These are phyloP conservation scores for Callionymus lyra DNA, from an alignment of 2,113 vertebrate genomes.

Conservation along the genomic window DNA sequence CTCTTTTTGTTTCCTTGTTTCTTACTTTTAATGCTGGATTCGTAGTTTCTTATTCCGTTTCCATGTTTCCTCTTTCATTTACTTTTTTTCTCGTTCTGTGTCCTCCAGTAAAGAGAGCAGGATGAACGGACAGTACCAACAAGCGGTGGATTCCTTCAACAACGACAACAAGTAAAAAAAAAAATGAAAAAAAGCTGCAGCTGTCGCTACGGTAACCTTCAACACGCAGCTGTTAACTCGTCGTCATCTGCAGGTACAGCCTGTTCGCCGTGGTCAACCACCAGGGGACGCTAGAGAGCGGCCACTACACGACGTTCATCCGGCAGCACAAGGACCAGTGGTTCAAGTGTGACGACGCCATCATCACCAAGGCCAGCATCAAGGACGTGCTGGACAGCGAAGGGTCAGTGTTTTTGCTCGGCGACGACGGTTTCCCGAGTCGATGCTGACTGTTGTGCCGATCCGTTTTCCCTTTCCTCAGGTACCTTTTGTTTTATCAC, in stretches of 20 bases:
- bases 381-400: slow-evolving; percentile 96
- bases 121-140: slow-evolving; percentile 97
- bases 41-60: not conserved
- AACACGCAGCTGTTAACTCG: not conserved
- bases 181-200: no score
- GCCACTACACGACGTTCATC: slow-evolving; percentile 98
- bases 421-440: not conserved
- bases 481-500: slow-evolving; percentile 93
- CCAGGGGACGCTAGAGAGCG: slow-evolving; percentile 97
- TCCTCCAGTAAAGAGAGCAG: slow-evolving; percentile 90
- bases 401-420: slow-evolving; percentile 68
- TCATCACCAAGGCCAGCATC: slow-evolving; percentile 99
- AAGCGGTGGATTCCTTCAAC: slow-evolving; percentile 84
- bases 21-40: not conserved
- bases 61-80: not conserved
- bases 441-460: not conserved
- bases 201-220: not conserved
- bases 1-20: not conserved
- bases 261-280: slow-evolving; percentile 98
- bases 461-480: slow-evolving; percentile 18
- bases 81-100: slow-evolving; percentile 3
- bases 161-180: slow-evolving; percentile 95
- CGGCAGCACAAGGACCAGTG: slow-evolving; percentile 99
- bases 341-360: slow-evolving; percentile 98
- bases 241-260: slow-evolving; percentile 75